phyloP scores from a whole-genome alignment of 2,797 vertebrate species.

The Rhinella marina region DNA sequence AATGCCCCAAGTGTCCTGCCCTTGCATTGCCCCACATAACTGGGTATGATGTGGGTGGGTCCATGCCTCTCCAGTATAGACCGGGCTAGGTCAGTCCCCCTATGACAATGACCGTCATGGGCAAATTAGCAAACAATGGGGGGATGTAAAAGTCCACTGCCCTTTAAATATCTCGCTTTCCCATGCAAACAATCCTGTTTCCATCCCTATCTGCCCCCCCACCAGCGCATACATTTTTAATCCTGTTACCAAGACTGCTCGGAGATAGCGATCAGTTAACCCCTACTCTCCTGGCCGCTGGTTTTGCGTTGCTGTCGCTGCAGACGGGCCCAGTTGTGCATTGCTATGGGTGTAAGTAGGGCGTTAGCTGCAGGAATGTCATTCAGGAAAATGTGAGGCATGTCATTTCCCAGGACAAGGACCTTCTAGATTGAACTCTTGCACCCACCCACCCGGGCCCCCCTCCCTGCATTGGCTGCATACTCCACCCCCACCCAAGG shows the following conservation, averaged over 20 bases:
- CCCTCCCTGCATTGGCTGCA: not conserved
- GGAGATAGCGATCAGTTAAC: constrained; percentile 1
- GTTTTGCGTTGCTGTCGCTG: not conserved
- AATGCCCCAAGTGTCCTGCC: too few species aligned
- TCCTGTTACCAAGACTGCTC: constrained; percentile 37
- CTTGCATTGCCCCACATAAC: too few species aligned
- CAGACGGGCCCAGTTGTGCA: not conserved
- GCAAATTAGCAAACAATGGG: not conserved
- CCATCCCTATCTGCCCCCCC: not conserved
- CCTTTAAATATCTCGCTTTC: not conserved
- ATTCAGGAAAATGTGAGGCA: constrained; percentile 41
- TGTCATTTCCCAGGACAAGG: constrained; percentile 16
- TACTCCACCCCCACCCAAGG: not conserved
- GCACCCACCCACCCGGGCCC: not conserved
- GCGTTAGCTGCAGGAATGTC: constrained; percentile 47
- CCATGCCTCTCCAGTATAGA: too few species aligned
- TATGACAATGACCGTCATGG: not conserved
- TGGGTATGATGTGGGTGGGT: too few species aligned
- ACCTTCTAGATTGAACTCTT: not conserved
- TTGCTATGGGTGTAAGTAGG: constrained; percentile 32
- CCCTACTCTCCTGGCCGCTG: not conserved
- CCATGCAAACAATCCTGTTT: constrained; percentile 20
- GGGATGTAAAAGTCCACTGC: not conserved
- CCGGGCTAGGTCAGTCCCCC: too few species aligned
- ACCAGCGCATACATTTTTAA: constrained; percentile 45